Base-by-base conservation (phyloP, 2,113 vertebrate genomes). In the Eurypyga helias region DNA sequence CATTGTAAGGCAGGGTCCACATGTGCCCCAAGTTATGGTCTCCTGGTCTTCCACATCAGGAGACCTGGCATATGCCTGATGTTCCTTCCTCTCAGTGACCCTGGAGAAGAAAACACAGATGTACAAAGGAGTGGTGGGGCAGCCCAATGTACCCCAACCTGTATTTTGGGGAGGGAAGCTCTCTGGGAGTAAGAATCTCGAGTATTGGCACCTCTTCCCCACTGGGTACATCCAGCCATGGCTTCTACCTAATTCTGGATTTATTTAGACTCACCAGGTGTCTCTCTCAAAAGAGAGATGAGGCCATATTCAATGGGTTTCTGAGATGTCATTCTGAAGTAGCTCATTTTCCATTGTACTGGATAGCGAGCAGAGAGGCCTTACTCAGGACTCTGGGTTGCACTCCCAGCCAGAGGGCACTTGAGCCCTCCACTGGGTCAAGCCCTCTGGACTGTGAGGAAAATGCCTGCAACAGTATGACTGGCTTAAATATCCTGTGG, bases 161-260 rank as follows among this genome's bases (percentile, higher is more conserved):
- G 36, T 28, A 87, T n/a, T 45, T 49, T 0, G 1, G 58, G 70
- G 33, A 1, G 3, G 28, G n/a, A 71, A 81, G 7, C 31, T 41
- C 58, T 60, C 31, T 26, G 34, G 15, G 7, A 1, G 3, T 25
- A 48, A 76, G 45, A 19, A 7, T 90, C 36, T 71, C 16, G 20
- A 52, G 0, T 19, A 65, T 7, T 70, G 26, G 16, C 21, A 58
- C 31, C 21, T 19, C 60, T 71, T n/a, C 31, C 34, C 17, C 18
- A 28, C 8, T 29, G 3, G 33, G 33, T 24, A 61, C 7, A 26
- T 8, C 10, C 1, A 2, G 9, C 16, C 3, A 1, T 12, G 26
- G 20, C 36, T 75, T 89, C 66, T 61, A 48, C 24, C 33, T 57
- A 38, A 52, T 73, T 52, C 45, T 41, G 46, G 31, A 66, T 93